These are phyloP conservation scores for Anguilla pacifica DNA, from an alignment of 2,797 vertebrate genomes.

Conservation along the genomic window DNA sequence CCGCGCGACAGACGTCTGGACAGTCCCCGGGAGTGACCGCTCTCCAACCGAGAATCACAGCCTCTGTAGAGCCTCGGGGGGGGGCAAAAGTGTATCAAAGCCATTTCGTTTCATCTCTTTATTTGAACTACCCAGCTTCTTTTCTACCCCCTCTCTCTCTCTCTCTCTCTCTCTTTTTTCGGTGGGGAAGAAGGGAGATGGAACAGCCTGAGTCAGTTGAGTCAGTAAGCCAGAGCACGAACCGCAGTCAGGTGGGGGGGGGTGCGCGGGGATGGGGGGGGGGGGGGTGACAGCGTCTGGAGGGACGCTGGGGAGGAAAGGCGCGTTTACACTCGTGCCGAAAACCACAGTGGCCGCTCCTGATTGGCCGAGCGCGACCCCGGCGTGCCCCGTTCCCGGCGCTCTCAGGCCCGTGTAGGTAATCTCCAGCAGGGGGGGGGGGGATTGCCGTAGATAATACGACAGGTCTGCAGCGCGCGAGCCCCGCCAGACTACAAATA, in stretches of 20 bases:
- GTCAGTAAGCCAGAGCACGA: not conserved
- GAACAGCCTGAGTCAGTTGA: not conserved
- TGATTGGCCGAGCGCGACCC: not conserved
- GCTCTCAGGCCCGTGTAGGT: not conserved
- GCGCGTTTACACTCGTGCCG: not conserved
- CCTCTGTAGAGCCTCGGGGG: not conserved
- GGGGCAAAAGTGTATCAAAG: not conserved
- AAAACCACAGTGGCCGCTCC: not conserved
- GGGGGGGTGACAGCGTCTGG: no score
- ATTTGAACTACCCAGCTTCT: not conserved
- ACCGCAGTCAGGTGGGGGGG: not conserved
- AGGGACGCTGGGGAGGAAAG: not conserved
- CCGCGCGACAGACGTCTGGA: not conserved
- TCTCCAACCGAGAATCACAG: not conserved
- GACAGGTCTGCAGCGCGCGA: not conserved
- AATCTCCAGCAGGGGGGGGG: not conserved
- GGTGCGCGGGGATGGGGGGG: no score
- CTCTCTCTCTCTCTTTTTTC: not conserved
- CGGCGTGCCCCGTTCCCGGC: not conserved
- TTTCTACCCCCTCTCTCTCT: not conserved
- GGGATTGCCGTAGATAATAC: constrained; percentile 4
- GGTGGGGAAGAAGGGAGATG: not conserved
- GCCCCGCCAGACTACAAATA: not conserved
- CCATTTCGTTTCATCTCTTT: constrained; percentile 18
- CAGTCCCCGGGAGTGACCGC: not conserved